Evolutionary conservation across 2,888 invertebrate genomes (phyloP).

Genomic region (Netelia inedita): DNA sequence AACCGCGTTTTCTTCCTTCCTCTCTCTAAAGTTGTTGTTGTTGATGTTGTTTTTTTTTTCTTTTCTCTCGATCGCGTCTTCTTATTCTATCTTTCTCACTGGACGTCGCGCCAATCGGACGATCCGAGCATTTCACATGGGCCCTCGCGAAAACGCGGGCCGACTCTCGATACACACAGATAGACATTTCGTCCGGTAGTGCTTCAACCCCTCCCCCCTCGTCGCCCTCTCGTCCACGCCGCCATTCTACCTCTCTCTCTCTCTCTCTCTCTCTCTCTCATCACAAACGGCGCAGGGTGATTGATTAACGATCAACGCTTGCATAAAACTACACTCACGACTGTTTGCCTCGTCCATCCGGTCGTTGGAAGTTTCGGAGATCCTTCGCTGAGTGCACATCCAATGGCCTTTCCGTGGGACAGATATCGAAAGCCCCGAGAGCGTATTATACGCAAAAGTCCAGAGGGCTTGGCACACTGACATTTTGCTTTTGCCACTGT

Average conservation of each 20-base stretch:
- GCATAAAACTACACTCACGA: conserved; percentile 77
- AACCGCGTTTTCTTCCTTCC: conserved; percentile 11
- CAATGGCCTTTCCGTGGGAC: conserved; percentile 3
- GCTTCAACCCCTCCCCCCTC: conserved; percentile 62
- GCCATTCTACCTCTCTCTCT: conserved; percentile 58
- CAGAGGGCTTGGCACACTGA: conserved; percentile 37
- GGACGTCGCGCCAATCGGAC: conserved; percentile 26
- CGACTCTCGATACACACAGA: conserved; percentile 39
- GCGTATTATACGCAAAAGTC: conserved; percentile 21
- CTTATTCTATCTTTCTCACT: conserved; percentile 37
- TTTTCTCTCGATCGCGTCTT: background rate
- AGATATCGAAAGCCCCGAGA: background rate
- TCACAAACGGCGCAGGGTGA: conserved; percentile 73
- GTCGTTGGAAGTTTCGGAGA: conserved; percentile 6
- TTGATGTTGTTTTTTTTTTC: background rate
- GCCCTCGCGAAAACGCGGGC: background rate
- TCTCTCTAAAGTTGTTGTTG: conserved; percentile 4
- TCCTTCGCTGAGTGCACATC: conserved; percentile 1
- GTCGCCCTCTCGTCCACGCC: conserved; percentile 66
- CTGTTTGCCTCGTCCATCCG: conserved; percentile 33
- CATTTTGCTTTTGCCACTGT: conserved; percentile 25
- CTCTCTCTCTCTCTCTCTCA: conserved; percentile 69
- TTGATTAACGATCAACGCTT: conserved; percentile 82
- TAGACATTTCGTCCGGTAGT: background rate
- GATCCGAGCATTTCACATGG: conserved; percentile 50